Conservation (phyloP, 2,113 vertebrate species). For the Amphiprion percula region DNA sequence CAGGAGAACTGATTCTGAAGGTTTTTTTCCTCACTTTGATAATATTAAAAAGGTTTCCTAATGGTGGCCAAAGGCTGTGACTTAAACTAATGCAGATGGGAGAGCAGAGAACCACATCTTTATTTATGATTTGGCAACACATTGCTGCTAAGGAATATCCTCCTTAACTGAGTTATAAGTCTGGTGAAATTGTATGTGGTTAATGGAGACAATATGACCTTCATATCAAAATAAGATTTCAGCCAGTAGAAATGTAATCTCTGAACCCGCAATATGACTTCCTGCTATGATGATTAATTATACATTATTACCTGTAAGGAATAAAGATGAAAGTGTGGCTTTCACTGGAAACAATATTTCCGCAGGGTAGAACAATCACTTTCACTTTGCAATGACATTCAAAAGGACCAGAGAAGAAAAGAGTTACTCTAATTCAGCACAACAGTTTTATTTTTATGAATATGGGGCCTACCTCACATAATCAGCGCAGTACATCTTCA, state of each 20-base stretch:
- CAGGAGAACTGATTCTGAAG: slow-evolving; percentile 25
- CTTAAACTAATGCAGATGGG: slow-evolving; percentile 2
- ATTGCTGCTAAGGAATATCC: background rate
- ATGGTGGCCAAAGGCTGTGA: slow-evolving; percentile 39
- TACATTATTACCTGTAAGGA: background rate
- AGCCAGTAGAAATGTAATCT: background rate
- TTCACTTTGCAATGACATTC: slow-evolving; percentile 18
- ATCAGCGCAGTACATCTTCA: slow-evolving; percentile 43
- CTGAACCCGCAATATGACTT: background rate
- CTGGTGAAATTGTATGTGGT: background rate
- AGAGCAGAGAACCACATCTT: slow-evolving; percentile 1
- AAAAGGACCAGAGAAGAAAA: slow-evolving; percentile 12
- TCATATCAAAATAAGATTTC: background rate
- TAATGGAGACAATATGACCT: background rate
- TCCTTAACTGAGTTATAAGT: background rate
- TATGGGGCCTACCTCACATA: slow-evolving; percentile 6
- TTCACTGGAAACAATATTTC: slow-evolving; percentile 8
- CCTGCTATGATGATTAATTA: background rate
- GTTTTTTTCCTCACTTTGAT: slow-evolving; percentile 48
- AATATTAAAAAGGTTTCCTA: slow-evolving; percentile 10
- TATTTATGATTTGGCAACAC: slow-evolving; percentile 17
- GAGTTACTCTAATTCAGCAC: background rate
- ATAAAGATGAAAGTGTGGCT: slow-evolving; percentile 8
- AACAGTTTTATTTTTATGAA: slow-evolving; percentile 36
- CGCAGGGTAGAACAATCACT: background rate